These are phyloP conservation scores for Cyphomyrmex costatus DNA, from an alignment of 1,140 invertebrate species.

Conservation along the genomic window DNA sequence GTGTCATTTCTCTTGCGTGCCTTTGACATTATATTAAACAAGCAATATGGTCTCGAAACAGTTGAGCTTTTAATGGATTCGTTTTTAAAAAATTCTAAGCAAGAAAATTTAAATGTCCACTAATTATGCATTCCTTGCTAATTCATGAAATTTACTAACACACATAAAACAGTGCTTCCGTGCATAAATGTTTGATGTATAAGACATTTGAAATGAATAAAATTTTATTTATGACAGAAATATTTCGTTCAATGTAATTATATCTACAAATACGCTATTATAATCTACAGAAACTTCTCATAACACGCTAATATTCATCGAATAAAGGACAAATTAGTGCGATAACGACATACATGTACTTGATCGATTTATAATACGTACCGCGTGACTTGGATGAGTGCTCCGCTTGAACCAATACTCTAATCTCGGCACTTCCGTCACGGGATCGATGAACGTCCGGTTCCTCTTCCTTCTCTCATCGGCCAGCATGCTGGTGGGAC, in stretches of 20 bases:
- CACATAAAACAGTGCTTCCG: background rate
- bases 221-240: no score
- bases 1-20: no score
- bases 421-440: slow-evolving; percentile 98
- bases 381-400: slow-evolving; percentile 97
- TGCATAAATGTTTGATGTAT: background rate
- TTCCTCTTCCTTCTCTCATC: slow-evolving; percentile 97
- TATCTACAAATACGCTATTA: background rate
- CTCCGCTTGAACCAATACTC: slow-evolving; percentile 99
- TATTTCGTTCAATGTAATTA: background rate
- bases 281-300: slow-evolving; percentile 18
- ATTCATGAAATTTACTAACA: background rate
- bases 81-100: background rate
- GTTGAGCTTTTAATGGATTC: background rate
- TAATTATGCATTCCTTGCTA: background rate
- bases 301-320: background rate
- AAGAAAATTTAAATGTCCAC: background rate
- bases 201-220: background rate
- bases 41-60: no score
- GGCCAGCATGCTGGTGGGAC: slow-evolving; percentile 89
- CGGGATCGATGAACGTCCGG: slow-evolving; percentile 99
- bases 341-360: slow-evolving; percentile 34
- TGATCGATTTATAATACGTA: slow-evolving; percentile 75
- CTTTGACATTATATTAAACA: no score
- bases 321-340: slow-evolving; percentile 54